Evolutionary conservation across 2,797 vertebrate genomes (phyloP).

Genomic region (Loriculus beryllinus): DNA sequence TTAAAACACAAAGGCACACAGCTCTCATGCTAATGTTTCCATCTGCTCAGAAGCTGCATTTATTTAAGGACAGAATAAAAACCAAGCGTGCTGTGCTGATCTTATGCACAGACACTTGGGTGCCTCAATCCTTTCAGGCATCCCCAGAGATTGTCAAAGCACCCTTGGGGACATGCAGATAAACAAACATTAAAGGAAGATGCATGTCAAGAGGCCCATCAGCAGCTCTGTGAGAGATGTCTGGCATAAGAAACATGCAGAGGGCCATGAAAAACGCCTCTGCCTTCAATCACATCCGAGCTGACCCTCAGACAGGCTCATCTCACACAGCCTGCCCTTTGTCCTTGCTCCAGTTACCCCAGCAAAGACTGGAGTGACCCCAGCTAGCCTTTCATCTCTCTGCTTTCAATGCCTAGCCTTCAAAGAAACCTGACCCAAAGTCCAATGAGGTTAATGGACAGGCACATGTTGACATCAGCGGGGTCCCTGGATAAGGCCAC

Average conservation of each 20-base stretch:
- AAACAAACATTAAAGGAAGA: neutral
- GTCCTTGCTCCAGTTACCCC: neutral
- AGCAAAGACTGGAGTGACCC: neutral
- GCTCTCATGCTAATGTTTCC: neutral
- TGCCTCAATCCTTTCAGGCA: neutral
- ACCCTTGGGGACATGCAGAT: neutral
- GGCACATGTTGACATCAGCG: neutral
- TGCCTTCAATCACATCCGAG: neutral
- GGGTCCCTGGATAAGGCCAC: slow-evolving; percentile 31
- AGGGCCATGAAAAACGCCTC: neutral
- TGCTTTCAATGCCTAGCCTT: neutral
- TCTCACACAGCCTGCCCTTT: neutral
- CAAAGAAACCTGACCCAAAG: slow-evolving; percentile 42
- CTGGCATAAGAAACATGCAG: neutral
- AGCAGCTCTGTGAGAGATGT: neutral
- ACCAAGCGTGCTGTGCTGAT: neutral
- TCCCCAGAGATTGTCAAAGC: neutral
- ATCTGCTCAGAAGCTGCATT: slow-evolving; percentile 20
- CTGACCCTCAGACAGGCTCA: neutral
- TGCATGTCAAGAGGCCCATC: neutral
- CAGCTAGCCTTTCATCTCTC: neutral
- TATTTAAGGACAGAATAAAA: slow-evolving; percentile 37
- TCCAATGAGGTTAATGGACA: neutral
- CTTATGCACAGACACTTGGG: neutral
- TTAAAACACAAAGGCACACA: neutral